Percentiles rank a stretch among this genome's conserved stretches.
phyloP scores from a whole-genome alignment of 1,140 invertebrate genomes.

The Habropoda laboriosa region DNA sequence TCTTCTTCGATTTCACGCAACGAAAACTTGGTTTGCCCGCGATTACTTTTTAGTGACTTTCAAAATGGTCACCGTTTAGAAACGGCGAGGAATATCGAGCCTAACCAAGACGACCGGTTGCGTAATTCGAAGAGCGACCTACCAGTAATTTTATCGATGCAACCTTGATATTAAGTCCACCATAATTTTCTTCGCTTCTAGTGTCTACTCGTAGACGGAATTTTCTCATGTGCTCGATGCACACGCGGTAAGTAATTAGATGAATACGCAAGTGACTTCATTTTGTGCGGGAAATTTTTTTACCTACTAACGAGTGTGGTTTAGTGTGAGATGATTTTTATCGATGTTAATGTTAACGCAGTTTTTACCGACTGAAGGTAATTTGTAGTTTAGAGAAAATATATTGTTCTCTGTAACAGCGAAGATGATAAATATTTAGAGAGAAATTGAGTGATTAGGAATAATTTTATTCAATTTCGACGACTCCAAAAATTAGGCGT shows the following conservation, averaged over 20 bases:
- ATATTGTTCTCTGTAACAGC: too few species aligned
- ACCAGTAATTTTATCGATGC: neutral
- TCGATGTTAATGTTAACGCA: too few species aligned
- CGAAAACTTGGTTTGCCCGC: neutral
- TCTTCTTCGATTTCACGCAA: neutral
- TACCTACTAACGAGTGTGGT: too few species aligned
- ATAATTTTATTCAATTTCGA: too few species aligned
- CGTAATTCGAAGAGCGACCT: conserved; percentile 4
- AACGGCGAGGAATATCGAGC: neutral
- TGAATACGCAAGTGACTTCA: neutral
- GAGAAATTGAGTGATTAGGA: too few species aligned
- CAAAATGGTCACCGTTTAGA: neutral
- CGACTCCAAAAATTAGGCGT: too few species aligned
- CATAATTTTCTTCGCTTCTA: neutral
- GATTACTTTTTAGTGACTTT: conserved; percentile 2
- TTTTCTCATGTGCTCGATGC: neutral
- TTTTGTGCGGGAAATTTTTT: too few species aligned
- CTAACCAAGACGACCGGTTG: neutral
- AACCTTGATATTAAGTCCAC: neutral
- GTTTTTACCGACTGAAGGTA: too few species aligned
- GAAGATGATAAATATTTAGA: too few species aligned
- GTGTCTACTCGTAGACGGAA: neutral
- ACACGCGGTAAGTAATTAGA: neutral
- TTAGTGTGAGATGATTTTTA: too few species aligned
- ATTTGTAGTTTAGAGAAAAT: too few species aligned